A percentile compares a stretch with the other conserved stretches of the same genome.
Evolutionary conservation across 2,888 invertebrate species (phyloP).

Genomic region (Nomada flava): DNA sequence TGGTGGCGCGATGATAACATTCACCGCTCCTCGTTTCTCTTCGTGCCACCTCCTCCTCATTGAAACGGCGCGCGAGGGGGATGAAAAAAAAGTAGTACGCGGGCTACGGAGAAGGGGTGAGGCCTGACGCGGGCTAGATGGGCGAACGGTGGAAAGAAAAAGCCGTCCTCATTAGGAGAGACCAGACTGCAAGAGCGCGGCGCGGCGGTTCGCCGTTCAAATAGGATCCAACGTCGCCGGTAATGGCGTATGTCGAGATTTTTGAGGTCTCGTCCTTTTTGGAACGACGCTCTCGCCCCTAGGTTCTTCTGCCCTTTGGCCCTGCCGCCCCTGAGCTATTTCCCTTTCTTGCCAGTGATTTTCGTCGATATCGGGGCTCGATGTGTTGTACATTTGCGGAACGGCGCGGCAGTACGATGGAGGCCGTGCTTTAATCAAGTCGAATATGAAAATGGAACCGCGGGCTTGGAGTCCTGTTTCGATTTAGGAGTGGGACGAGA

Average conservation of each 20-base stretch:
- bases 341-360: conserved; percentile 17
- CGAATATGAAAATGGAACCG: conserved; percentile 32
- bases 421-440: conserved; percentile 37
- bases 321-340: neutral
- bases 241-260: conserved; percentile 73
- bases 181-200: conserved; percentile 69
- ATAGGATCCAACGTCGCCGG: conserved; percentile 74
- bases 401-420: conserved; percentile 12
- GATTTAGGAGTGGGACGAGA: neutral
- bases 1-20: conserved; percentile 78
- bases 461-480: neutral
- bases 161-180: conserved; percentile 79
- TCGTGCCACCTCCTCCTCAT: conserved; percentile 66
- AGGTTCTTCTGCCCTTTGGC: neutral
- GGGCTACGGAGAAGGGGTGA: conserved; percentile 7
- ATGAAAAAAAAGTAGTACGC: conserved; percentile 8
- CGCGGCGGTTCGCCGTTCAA: conserved; percentile 66
- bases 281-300: conserved; percentile 6
- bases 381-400: conserved; percentile 56
- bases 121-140: conserved; percentile 32
- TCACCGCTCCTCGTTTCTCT: conserved; percentile 61
- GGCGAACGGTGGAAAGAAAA: conserved; percentile 70
- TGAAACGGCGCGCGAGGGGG: conserved; percentile 65
- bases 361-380: conserved; percentile 33
- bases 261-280: conserved; percentile 71